These are phyloP conservation scores for Anastrepha obliqua DNA, from an alignment of 1,140 invertebrate species.

Conservation along the genomic window DNA sequence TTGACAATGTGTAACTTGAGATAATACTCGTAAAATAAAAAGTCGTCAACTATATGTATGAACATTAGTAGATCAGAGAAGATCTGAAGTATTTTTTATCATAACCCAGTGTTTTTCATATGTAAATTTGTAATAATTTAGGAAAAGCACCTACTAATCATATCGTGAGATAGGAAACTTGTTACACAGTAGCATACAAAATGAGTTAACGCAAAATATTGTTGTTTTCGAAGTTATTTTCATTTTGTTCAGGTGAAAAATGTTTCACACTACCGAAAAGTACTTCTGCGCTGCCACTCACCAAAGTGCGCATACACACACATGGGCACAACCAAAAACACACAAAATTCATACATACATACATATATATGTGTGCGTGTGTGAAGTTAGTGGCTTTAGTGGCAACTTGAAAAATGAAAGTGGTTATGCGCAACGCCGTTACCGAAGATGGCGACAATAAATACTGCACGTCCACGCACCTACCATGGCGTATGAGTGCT, in stretches of 20 bases:
- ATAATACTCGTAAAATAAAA: conserved; percentile 1
- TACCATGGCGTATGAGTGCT: conserved; percentile 24
- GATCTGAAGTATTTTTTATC: neutral
- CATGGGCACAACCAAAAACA: neutral
- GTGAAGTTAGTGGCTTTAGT: neutral
- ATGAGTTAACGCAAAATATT: neutral
- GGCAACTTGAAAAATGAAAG: conserved; percentile 34
- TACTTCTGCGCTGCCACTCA: neutral
- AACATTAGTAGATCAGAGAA: neutral
- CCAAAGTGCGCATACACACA: neutral
- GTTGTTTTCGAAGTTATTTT: neutral
- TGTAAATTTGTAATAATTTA: conserved; percentile 33
- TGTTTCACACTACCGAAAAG: neutral
- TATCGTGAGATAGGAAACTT: neutral
- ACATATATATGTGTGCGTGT: neutral
- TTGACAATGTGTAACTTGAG: conserved; percentile 50
- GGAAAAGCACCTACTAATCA: neutral
- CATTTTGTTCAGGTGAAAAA: neutral
- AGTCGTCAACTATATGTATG: neutral
- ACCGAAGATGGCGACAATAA: neutral
- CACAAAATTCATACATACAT: neutral
- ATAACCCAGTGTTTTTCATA: neutral
- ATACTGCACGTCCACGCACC: neutral
- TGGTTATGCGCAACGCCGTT: neutral
- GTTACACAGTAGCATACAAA: neutral